Conservation (phyloP, 53 echinoderm and acorn worm genomes). For the Paelopatides confundens region DNA sequence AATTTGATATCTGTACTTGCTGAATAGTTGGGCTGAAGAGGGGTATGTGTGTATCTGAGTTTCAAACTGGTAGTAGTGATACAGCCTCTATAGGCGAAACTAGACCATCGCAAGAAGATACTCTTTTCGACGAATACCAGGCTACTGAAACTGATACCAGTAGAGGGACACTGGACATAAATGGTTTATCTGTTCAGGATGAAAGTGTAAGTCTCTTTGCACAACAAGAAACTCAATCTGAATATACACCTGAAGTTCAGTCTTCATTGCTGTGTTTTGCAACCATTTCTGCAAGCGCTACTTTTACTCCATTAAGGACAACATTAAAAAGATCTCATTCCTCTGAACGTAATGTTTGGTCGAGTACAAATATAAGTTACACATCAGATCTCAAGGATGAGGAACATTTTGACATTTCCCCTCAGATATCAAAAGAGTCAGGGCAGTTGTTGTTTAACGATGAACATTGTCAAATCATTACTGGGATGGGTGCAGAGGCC, state of each 20-base stretch:
- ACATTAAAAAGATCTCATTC: background rate
- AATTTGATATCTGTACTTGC: background rate
- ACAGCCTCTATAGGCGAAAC: background rate
- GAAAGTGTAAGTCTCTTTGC: slow-evolving; percentile 8
- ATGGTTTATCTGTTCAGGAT: background rate
- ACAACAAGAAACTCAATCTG: slow-evolving; percentile 29
- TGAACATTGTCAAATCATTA: background rate
- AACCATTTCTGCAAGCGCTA: slow-evolving; percentile 12
- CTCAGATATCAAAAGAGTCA: slow-evolving; percentile 10
- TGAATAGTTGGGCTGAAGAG: background rate
- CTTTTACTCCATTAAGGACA: background rate
- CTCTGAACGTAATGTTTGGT: background rate
- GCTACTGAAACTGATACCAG: background rate
- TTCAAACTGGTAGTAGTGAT: background rate
- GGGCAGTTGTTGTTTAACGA: background rate
- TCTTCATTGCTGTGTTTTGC: slow-evolving; percentile 14
- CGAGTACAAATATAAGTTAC: background rate
- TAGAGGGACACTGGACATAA: background rate
- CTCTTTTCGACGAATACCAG: background rate
- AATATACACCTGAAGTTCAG: slow-evolving; percentile 13
- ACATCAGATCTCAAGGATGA: slow-evolving; percentile 14
- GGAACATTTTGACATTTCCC: slow-evolving; percentile 49
- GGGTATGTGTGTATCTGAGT: slow-evolving; percentile 21
- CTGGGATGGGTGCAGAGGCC: background rate
- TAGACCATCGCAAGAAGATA: background rate